Evolutionary conservation across 2,797 vertebrate genomes (phyloP).

Genomic region (Channallabes apus): DNA sequence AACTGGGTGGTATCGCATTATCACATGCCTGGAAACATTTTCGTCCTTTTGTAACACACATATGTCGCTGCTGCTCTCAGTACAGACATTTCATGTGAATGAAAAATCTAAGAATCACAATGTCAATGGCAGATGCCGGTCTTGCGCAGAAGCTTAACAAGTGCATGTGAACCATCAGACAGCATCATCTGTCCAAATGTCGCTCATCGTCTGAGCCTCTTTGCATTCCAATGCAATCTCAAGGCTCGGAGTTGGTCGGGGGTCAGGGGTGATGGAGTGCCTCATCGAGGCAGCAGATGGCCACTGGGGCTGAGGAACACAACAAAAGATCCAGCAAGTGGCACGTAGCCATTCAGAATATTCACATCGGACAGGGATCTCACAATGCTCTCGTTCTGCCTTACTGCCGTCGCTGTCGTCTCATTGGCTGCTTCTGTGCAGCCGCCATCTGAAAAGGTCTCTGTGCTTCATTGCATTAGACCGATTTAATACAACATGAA

Average conservation of each 20-base stretch:
- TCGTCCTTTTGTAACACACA: background rate
- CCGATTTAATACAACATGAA: slow-evolving; percentile 32
- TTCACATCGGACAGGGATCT: slow-evolving; percentile 47
- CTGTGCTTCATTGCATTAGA: slow-evolving; percentile 38
- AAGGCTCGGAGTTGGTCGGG: slow-evolving; percentile 54
- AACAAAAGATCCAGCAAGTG: slow-evolving; percentile 52
- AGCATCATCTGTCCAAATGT: slow-evolving; percentile 20
- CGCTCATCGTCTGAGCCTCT: slow-evolving; percentile 46
- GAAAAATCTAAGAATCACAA: background rate
- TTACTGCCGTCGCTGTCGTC: slow-evolving; percentile 13
- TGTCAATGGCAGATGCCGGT: slow-evolving; percentile 62
- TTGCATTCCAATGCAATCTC: slow-evolving; percentile 58
- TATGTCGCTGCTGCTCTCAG: background rate
- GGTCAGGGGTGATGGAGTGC: slow-evolving; percentile 54
- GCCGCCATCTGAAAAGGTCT: slow-evolving; percentile 28
- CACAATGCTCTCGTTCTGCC: slow-evolving; percentile 45
- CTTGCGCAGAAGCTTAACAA: slow-evolving; percentile 37
- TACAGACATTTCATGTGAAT: background rate
- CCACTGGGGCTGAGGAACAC: slow-evolving; percentile 49
- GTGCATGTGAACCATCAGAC: slow-evolving; percentile 38
- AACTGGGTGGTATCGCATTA: no score
- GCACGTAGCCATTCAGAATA: slow-evolving; percentile 53
- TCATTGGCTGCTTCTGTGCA: slow-evolving; percentile 27
- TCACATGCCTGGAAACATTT: background rate
- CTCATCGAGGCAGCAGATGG: slow-evolving; percentile 68